Base-by-base conservation (phyloP, 2,113 vertebrate genomes). In the Alethe diademata region DNA sequence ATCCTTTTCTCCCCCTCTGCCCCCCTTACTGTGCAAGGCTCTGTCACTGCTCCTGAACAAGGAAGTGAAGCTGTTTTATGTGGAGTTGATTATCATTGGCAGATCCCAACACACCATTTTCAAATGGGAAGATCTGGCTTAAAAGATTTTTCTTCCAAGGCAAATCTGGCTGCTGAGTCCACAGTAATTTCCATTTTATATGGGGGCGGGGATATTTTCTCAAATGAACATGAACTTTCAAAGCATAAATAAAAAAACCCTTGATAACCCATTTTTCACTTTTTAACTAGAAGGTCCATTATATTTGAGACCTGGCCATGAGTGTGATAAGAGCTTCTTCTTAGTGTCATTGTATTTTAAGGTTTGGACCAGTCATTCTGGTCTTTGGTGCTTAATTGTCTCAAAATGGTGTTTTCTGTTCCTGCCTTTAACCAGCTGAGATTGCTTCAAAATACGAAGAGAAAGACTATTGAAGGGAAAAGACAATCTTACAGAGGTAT, bases 381-480 rank as follows among this genome's bases (percentile, higher is more conserved):
- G 14, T 60, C 24, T 91, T 96, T 0, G 0, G 7, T 78, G 80
- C 28, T 53, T 76, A 74, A 40, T 53, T 64, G 25, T 73, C 60
- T 88, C 65, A 89, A 40, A 88, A 78, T 35, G 14, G 4, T 57
- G 33, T 86, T 83, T 94, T 88, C 50, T 95, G 26, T 60, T 62
- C 26, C 57, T 75, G 40, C 64, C 47, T 71, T 94, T 92, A 75
- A 65, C 51, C n/a, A 56, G n/a, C 36, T 31, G 69, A 96, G 83
- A 71, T 69, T 85, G 38, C 84, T 96, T 96, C 85, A 19, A 97
- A 89, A 95, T 74, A 71, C 6, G 48, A 97, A 94, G 42, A 83
- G 73, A 73, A 80, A 96, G 84, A 65, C 80, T 71, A 79, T 85
- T 92, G 94, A 93, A 96, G 90, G 89, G 92, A 94, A 96, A 96